Conservation (phyloP, 2,797 vertebrate species). For the Coccyzus lansbergi region DNA sequence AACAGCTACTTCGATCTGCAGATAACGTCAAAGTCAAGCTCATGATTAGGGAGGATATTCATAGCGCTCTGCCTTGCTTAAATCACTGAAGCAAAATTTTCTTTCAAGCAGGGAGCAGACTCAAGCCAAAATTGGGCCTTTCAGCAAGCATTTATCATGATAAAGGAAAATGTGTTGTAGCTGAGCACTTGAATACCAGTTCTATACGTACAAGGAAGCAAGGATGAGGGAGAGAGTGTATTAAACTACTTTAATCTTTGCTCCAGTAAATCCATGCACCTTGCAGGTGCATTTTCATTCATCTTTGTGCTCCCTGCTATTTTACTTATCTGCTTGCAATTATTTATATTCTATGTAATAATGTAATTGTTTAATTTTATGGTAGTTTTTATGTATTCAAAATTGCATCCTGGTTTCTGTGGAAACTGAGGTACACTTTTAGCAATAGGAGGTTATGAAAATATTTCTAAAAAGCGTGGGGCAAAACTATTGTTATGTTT, state of each 20-base stretch:
- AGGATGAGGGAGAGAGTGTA: background rate
- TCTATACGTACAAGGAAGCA: background rate
- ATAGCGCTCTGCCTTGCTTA: background rate
- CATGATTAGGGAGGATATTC: background rate
- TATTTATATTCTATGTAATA: background rate
- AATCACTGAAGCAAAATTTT: background rate
- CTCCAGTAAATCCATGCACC: background rate
- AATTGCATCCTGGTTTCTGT: background rate
- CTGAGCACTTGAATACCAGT: background rate
- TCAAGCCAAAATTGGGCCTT: background rate
- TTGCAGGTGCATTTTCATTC: background rate
- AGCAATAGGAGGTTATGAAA: background rate
- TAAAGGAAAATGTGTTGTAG: background rate
- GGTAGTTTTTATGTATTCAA: background rate
- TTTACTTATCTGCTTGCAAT: background rate
- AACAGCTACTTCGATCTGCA: background rate
- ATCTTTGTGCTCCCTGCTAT: background rate
- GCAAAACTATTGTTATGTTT: background rate
- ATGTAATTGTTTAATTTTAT: slow-evolving; percentile 9
- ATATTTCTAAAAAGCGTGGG: background rate
- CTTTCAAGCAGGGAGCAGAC: background rate
- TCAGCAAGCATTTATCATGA: background rate
- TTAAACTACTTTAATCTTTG: background rate
- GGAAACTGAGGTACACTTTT: background rate
- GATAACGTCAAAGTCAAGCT: background rate